Base-by-base conservation (phyloP, 2,113 vertebrate species). In the Lophura nycthemera region DNA sequence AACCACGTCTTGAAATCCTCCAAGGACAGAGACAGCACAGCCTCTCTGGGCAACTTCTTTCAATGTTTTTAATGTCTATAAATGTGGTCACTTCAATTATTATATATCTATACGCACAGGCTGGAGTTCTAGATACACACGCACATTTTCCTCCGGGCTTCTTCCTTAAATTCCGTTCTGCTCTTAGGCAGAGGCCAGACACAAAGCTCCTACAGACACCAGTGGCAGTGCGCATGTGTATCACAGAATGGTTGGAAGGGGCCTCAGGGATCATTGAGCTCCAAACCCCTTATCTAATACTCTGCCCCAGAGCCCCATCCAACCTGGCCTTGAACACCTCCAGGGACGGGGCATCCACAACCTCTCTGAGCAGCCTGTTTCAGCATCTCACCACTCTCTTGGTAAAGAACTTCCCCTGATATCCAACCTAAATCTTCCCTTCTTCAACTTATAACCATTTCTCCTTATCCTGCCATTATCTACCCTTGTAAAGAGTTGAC, bases 211-310 rank as follows among this genome's bases (percentile, higher is more conserved):
- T 48, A 79, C 22, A 59, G 48, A 13, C 14, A 59, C 4, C 45
- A 50, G 65, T 20, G 8, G 15, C 8, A 56, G 13, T 4, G 4
- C 4, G 9, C 5, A 34, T 3, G 3, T 6, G 4, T 38, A 70
- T 70, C 42, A 48, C 6, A 48, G 48, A 48, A 48, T 24, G 48
- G 21, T 24, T 48, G 48, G 48, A 48, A 48, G 11, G 6, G 22
- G 6, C 48, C 22, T 48, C 48, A 48, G 22, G 48, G 48, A 48
- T 48, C 11, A 48, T 48, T 5, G 12, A 48, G 10, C 19, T 48
- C 48, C 48, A 48, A 48, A 11, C 11, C 48, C 21, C 11, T 11
- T 24, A 24, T 48, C 11, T 24, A 24, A 48, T 48, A 13, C 11
- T 22, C 48, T 48, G 21, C 48, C 48, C 48, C 48, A 48, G 21